These are phyloP conservation scores for Xanthorhoe designata DNA, from an alignment of 2,888 invertebrate genomes.

Conservation along the genomic window DNA sequence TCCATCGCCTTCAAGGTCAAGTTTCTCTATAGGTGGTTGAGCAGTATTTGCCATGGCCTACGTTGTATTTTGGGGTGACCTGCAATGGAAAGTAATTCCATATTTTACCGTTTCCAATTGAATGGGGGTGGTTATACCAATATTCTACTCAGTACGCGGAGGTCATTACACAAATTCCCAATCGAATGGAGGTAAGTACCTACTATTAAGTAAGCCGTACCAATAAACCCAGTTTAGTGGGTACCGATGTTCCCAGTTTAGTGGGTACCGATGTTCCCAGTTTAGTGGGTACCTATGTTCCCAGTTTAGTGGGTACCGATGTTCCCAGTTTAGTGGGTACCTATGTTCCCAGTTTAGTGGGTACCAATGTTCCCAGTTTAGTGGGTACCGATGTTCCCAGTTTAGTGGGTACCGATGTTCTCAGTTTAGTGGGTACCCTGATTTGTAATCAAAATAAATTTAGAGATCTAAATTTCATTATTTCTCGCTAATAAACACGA, in stretches of 20 bases:
- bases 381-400: too few species aligned
- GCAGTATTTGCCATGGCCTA: neutral
- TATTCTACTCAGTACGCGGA: neutral
- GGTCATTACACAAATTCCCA: neutral
- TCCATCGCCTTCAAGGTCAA: neutral
- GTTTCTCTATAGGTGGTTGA: neutral
- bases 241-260: neutral
- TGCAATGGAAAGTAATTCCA: conserved; percentile 1
- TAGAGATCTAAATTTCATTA: neutral
- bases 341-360: too few species aligned
- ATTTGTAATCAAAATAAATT: neutral
- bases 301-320: neutral
- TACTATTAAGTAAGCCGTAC: neutral
- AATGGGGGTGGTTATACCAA: neutral
- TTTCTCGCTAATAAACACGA: too few species aligned
- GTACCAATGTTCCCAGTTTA: neutral
- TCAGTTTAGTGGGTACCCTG: too few species aligned
- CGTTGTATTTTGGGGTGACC: neutral
- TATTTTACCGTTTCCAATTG: neutral
- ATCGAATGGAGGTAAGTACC: neutral
- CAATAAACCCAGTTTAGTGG: neutral
- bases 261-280: neutral
- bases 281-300: neutral
- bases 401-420: neutral
- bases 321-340: conserved; percentile 3